phyloP scores from a whole-genome alignment of 2,888 invertebrate species.

The Leuctra nigra region DNA sequence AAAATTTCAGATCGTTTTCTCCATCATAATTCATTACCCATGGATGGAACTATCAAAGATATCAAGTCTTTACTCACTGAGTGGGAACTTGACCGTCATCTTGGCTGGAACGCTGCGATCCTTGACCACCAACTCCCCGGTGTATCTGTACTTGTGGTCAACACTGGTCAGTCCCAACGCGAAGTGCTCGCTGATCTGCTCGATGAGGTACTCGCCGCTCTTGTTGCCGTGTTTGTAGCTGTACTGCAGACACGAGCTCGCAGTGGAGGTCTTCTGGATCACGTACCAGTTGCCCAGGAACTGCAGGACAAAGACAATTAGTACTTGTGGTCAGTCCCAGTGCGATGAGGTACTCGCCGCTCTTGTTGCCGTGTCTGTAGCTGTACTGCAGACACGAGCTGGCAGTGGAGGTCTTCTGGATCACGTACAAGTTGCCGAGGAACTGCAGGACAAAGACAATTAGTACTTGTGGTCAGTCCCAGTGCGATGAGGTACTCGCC shows the following conservation, averaged over 20 bases:
- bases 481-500: slow-evolving; percentile 50
- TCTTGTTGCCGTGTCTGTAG: slow-evolving; percentile 64
- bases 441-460: too few species aligned
- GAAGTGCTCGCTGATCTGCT: slow-evolving; percentile 64
- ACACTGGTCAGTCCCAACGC: slow-evolving; percentile 58
- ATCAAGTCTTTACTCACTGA: slow-evolving; percentile 55
- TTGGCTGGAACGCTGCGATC: slow-evolving; percentile 47
- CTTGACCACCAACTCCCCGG: slow-evolving; percentile 59
- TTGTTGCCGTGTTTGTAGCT: slow-evolving; percentile 66
- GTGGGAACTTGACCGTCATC: slow-evolving; percentile 70
- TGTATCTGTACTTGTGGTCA: slow-evolving; percentile 73
- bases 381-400: slow-evolving; percentile 69
- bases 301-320: too few species aligned
- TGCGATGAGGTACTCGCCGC: slow-evolving; percentile 47
- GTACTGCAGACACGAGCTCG: slow-evolving; percentile 70
- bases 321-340: too few species aligned
- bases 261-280: slow-evolving; percentile 75
- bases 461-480: slow-evolving; percentile 63
- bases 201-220: slow-evolving; percentile 59
- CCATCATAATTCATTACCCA: too few species aligned
- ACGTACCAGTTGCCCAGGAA: slow-evolving; percentile 76
- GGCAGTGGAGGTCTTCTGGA: too few species aligned
- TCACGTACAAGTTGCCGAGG: too few species aligned
- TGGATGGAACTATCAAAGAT: neutral
- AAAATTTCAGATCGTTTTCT: too few species aligned